Evolutionary conservation across 2,113 vertebrate genomes (phyloP).

Genomic region (Trichomycterus rosablanca): DNA sequence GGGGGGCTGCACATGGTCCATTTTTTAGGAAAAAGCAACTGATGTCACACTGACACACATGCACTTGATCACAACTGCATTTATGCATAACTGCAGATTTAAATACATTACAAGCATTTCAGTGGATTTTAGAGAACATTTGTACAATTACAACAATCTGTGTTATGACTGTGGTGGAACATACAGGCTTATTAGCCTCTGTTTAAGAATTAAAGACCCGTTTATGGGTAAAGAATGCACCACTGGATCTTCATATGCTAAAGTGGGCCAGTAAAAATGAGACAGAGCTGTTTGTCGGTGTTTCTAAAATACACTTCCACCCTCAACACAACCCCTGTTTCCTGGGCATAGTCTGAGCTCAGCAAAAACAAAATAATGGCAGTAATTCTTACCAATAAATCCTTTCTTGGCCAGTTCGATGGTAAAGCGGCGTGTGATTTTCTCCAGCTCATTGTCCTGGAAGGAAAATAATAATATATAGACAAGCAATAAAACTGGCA

Average conservation of each 20-base stretch:
- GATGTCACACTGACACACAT: no score
- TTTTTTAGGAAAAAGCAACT: no score
- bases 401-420: constrained; percentile 89
- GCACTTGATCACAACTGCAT: no score
- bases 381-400: constrained; percentile 89
- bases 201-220: no score
- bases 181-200: no score
- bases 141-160: no score
- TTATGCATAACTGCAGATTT: no score
- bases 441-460: constrained; percentile 85
- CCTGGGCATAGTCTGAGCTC: not conserved
- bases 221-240: not conserved
- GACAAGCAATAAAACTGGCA: not conserved
- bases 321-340: not conserved
- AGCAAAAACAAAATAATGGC: not conserved
- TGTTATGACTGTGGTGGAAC: no score
- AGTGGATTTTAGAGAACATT: no score
- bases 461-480: constrained; percentile 32
- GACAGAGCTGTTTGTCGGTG: not conserved
- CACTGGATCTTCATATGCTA: not conserved
- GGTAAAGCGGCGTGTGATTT: constrained; percentile 87
- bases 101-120: no score
- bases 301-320: not conserved
- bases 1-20: no score
- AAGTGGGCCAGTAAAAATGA: not conserved